Conservation (phyloP, 2,113 vertebrate genomes). For the Phyllopteryx taeniolatus region DNA sequence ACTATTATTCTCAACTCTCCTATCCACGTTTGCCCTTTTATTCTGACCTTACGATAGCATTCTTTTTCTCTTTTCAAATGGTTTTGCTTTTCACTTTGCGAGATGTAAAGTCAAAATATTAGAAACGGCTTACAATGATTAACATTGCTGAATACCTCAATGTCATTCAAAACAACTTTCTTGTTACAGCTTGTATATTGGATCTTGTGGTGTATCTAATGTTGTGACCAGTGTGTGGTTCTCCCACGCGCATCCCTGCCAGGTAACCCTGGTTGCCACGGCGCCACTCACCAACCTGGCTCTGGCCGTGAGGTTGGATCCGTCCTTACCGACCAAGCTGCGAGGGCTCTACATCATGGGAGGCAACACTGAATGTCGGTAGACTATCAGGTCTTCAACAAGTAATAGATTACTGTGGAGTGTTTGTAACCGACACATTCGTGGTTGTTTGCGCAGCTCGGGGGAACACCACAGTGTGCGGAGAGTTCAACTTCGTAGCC, state of each 20-base stretch:
- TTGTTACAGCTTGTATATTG: no score
- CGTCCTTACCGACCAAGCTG: conserved; percentile 73
- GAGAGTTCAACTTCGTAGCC: conserved; percentile 76
- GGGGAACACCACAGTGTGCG: conserved; percentile 73
- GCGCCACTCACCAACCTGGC: conserved; percentile 80
- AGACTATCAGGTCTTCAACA: neutral
- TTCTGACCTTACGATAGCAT: no score
- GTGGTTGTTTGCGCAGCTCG: conserved; percentile 49
- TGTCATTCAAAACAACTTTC: no score
- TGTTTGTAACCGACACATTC: neutral
- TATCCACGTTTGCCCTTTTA: no score
- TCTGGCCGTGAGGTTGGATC: conserved; percentile 78
- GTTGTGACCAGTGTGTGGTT: neutral
- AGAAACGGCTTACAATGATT: no score
- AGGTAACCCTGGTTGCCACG: conserved; percentile 73
- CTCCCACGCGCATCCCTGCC: neutral
- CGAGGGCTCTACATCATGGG: conserved; percentile 79
- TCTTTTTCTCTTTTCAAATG: no score
- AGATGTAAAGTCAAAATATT: no score
- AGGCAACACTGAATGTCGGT: conserved; percentile 77
- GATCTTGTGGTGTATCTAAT: no score
- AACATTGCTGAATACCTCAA: no score
- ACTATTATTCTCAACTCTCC: no score
- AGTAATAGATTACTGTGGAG: neutral
- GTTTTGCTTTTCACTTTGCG: no score